Percentiles rank a stretch among this genome's conserved stretches.
Evolutionary conservation across 2,797 vertebrate genomes (phyloP).

Genomic region (Cyclura pinguis): DNA sequence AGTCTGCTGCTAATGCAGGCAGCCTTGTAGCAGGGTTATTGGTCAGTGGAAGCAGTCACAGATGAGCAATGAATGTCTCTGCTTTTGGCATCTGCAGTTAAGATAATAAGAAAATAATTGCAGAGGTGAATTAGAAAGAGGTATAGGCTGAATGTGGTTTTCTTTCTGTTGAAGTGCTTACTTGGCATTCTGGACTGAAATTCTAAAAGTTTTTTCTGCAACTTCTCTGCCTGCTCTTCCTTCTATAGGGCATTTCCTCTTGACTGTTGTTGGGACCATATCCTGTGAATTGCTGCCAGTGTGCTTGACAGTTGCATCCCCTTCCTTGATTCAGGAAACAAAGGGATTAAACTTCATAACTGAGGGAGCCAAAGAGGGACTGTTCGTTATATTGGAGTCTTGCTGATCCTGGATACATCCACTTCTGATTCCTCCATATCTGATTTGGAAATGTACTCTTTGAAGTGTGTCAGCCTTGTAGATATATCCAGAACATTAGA

Average conservation of each 20-base stretch:
- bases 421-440: neutral
- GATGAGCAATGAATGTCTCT: neutral
- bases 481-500: neutral
- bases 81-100: neutral
- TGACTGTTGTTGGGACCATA: conserved; percentile 26
- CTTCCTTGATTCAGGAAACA: conserved; percentile 10
- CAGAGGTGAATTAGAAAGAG: neutral
- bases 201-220: neutral
- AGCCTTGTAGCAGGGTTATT: neutral
- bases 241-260: conserved; percentile 7
- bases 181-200: neutral
- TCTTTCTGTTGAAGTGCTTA: neutral
- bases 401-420: neutral
- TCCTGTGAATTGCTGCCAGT: conserved; percentile 27
- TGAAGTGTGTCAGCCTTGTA: neutral
- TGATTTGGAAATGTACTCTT: neutral
- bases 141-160: neutral
- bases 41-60: neutral
- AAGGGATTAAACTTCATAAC: conserved; percentile 14
- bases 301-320: conserved; percentile 35
- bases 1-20: neutral
- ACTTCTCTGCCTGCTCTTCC: neutral
- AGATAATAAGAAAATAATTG: neutral
- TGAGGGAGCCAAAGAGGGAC: neutral
- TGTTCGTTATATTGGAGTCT: neutral